phyloP scores from a whole-genome alignment of 2,888 invertebrate species.

The Drosophila mercatorum region DNA sequence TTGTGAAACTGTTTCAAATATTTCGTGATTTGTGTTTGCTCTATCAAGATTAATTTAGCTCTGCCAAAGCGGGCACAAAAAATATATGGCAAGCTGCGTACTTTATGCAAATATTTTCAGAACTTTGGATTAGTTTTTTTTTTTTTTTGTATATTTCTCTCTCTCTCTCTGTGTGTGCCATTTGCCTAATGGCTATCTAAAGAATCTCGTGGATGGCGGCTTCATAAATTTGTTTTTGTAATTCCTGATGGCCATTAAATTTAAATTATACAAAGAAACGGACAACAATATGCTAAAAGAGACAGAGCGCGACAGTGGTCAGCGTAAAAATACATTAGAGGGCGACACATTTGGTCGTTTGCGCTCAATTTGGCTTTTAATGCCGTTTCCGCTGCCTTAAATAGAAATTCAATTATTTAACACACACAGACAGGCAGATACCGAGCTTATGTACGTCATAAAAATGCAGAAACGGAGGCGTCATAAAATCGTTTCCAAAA shows the following conservation, averaged over 20 bases:
- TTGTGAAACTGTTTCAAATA: constrained; percentile 31
- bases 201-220: constrained; percentile 10
- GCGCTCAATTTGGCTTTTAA: constrained; percentile 76
- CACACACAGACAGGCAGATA: constrained; percentile 18
- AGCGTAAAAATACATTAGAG: constrained; percentile 38
- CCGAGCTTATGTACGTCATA: constrained; percentile 26
- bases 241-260: constrained; percentile 81
- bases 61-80: constrained; percentile 28
- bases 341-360: constrained; percentile 63
- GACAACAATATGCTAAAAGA: constrained; percentile 39
- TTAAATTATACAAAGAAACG: constrained; percentile 62
- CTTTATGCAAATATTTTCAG: constrained; percentile 70
- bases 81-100: constrained; percentile 32
- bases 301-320: constrained; percentile 27
- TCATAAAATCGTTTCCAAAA: constrained; percentile 65
- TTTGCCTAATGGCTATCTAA: constrained; percentile 54
- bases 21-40: constrained; percentile 22
- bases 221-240: constrained; percentile 73
- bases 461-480: constrained; percentile 42
- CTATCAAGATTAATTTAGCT: constrained; percentile 25
- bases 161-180: constrained; percentile 23
- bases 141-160: too few species aligned
- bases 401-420: constrained; percentile 72
- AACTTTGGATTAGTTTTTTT: constrained; percentile 49
- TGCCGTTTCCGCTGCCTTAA: constrained; percentile 71